phyloP scores from a whole-genome alignment of 2,113 vertebrate species.

The Spermophilus dauricus region DNA sequence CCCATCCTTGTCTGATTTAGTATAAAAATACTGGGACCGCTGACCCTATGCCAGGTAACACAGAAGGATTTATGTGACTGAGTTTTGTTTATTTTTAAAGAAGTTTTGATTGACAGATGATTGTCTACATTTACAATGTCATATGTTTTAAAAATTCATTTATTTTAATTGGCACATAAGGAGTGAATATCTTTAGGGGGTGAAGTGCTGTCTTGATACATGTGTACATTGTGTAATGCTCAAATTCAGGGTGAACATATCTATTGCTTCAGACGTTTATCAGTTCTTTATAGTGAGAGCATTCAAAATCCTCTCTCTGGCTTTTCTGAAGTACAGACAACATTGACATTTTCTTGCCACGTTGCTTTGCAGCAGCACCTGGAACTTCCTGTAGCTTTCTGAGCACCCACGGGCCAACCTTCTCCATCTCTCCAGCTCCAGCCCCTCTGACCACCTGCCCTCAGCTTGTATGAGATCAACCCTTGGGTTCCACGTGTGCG shows the following conservation, averaged over 20 bases:
- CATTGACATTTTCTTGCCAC: too few species aligned
- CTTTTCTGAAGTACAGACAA: not conserved
- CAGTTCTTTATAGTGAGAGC: not conserved
- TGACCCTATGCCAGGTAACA: not conserved
- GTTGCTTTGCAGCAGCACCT: not conserved
- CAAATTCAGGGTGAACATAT: not conserved
- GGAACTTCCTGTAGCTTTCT: not conserved
- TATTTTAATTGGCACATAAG: not conserved
- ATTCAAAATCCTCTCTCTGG: not conserved
- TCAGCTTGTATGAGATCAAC: not conserved
- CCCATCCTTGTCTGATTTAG: not conserved
- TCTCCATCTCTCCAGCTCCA: not conserved
- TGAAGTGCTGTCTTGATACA: not conserved
- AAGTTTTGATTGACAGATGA: not conserved
- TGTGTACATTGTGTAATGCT: not conserved
- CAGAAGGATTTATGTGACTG: not conserved
- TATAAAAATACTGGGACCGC: not conserved
- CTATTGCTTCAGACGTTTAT: not conserved
- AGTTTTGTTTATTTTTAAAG: not conserved
- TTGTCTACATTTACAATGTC: not conserved
- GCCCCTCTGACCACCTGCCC: not conserved
- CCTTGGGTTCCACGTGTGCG: too few species aligned
- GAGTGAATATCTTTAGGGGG: not conserved
- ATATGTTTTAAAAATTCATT: not conserved
- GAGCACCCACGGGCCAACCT: not conserved